A percentile compares a stretch with the other conserved stretches of the same genome.
phyloP scores from a whole-genome alignment of 2,113 vertebrate genomes.

The Sapayoa aenigma region DNA sequence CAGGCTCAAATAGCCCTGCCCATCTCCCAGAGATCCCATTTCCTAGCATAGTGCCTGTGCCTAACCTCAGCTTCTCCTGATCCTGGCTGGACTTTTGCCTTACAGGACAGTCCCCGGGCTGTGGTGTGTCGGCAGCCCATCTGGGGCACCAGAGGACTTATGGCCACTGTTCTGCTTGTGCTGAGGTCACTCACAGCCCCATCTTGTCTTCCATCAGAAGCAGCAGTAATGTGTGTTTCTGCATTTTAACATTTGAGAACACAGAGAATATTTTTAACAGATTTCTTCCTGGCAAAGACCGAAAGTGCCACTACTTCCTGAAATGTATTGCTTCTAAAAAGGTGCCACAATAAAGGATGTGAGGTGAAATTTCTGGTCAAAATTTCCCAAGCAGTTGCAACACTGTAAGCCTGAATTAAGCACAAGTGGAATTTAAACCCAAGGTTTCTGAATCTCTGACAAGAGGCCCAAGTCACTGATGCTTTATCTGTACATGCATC shows the following conservation, averaged over 20 bases:
- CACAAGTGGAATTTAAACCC: not conserved
- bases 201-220: not conserved
- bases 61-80: not conserved
- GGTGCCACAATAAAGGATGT: not conserved
- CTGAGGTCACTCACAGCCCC: not conserved
- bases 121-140: too few species aligned
- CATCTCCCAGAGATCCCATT: not conserved
- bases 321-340: not conserved
- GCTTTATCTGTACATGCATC: too few species aligned
- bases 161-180: not conserved
- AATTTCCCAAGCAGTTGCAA: not conserved
- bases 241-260: not conserved
- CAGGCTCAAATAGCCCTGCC: not conserved
- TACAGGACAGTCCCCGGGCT: too few species aligned
- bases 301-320: not conserved
- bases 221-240: not conserved
- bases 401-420: not conserved
- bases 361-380: not conserved
- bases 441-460: not conserved
- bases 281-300: not conserved
- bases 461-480: not conserved
- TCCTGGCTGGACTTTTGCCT: not conserved
- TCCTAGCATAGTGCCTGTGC: not conserved
- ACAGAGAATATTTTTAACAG: not conserved
- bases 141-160: fast-evolving